Evolutionary conservation across 1,140 invertebrate species (phyloP), one percentile per base, ranked within the genome.

Genomic region (Maniola jurtina): DNA sequence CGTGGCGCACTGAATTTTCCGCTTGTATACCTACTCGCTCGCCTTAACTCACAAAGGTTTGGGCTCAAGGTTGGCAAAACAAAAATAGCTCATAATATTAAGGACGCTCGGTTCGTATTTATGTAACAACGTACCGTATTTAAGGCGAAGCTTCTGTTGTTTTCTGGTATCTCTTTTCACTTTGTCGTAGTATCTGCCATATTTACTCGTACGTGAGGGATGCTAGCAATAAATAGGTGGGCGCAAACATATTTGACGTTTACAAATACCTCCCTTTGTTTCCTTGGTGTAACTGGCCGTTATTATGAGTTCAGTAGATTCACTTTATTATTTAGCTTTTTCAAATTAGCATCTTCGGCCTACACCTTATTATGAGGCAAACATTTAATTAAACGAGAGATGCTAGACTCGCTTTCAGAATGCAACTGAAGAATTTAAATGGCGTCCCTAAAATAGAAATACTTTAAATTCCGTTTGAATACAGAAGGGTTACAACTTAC

Each of bases 1-100:
- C 90, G 89, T 92, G 91, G 91, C 81, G 88, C 88, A 86, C 82
- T 74, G 82, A 90, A 84, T 90, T 89, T 90, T 90, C 88, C 85
- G 86, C 81, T 89, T 86, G 82, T 86, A 81, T 81, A 81, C 25
- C 25, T 25, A 25, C 78, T 66, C 76, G 75, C 69, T 69, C 71
- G 71, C 76, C 77, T 80, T 83, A 74, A 71, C 60, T 65, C 68
- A 34, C 50, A 75, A 68, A 56, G 62, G 71, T 73, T 76, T 76
- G 80, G 72, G 61, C 71, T 73, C 47, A 75, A 54, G 50, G 72
- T 58, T 36, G n/a, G 48, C 58, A 64, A 71, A 60, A 64, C 70
- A 61, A 82, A 80, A 83, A 66, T 69, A 71, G 64, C 70, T 79
- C 82, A 63, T 85, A 75, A 59, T 52, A 35, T 60, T 47, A 35